A percentile compares a stretch with the other conserved stretches of the same genome.
These are phyloP conservation scores for Loripinus fragilis DNA, from an alignment of 2,888 invertebrate species.

Conservation along the genomic window DNA sequence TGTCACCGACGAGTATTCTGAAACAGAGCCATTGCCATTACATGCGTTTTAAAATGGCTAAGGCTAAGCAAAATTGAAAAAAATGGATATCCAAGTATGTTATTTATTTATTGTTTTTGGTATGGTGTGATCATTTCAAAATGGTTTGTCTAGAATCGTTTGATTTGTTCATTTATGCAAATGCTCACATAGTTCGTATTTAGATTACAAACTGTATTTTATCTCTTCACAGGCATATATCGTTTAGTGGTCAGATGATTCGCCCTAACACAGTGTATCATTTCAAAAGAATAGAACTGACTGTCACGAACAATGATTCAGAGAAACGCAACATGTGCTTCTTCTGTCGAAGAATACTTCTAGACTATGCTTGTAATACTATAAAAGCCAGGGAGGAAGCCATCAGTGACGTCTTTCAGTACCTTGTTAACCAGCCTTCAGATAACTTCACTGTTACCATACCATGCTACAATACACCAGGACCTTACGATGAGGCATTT, in stretches of 20 bases:
- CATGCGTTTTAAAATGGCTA: too few relatives aligned
- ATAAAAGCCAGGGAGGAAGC: conserved; percentile 6
- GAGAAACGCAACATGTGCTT: conserved; percentile 6
- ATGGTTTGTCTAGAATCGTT: too few relatives aligned
- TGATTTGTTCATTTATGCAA: too few relatives aligned
- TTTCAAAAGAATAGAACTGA: not conserved
- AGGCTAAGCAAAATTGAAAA: too few relatives aligned
- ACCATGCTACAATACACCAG: not conserved
- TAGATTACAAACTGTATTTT: too few relatives aligned
- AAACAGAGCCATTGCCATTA: too few relatives aligned
- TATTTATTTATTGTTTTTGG: too few relatives aligned
- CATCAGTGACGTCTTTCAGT: conserved; percentile 36
- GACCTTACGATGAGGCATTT: conserved; percentile 20
- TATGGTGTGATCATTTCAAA: too few relatives aligned
- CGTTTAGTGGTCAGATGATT: conserved; percentile 1
- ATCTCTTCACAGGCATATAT: not conserved
- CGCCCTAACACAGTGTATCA: not conserved
- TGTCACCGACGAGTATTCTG: too few relatives aligned
- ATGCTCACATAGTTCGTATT: too few relatives aligned
- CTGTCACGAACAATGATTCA: not conserved
- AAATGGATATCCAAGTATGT: too few relatives aligned
- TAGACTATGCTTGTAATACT: not conserved
- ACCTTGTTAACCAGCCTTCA: conserved; percentile 31
- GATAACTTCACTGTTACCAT: conserved; percentile 13
- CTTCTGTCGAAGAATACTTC: conserved; percentile 31